These are phyloP conservation scores for Microtus pennsylvanicus DNA, from an alignment of 2,113 vertebrate species.

Conservation along the genomic window DNA sequence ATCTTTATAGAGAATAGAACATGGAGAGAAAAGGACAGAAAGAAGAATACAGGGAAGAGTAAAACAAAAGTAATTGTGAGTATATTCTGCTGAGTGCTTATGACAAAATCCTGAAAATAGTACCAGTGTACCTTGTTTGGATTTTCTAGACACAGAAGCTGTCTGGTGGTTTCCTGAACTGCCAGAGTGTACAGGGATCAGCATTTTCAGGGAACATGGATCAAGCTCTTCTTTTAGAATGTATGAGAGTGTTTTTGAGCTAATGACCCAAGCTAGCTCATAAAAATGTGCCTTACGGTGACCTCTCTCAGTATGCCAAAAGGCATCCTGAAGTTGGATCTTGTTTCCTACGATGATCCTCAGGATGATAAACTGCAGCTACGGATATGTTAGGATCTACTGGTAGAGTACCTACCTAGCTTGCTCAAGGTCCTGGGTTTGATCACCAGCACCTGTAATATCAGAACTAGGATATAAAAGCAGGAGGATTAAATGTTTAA, in stretches of 20 bases:
- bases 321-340: background rate
- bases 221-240: background rate
- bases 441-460: background rate
- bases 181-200: background rate
- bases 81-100: background rate
- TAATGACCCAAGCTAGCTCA: background rate
- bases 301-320: no score
- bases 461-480: background rate
- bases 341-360: conserved; percentile 51
- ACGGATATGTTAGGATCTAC: background rate
- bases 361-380: conserved; percentile 49
- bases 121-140: background rate
- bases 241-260: background rate
- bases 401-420: no score
- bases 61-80: conserved; percentile 44
- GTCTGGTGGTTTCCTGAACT: background rate
- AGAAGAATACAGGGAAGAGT: background rate
- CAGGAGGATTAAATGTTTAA: background rate
- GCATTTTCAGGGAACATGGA: background rate
- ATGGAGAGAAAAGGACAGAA: background rate
- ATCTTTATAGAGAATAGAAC: background rate
- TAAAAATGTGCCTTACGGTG: background rate
- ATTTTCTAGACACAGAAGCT: background rate
- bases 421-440: background rate
- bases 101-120: conserved; percentile 36